Percentiles rank a stretch among this genome's conserved stretches.
These are phyloP conservation scores for Morone saxatilis DNA, from an alignment of 2,113 vertebrate species.

Conservation along the genomic window DNA sequence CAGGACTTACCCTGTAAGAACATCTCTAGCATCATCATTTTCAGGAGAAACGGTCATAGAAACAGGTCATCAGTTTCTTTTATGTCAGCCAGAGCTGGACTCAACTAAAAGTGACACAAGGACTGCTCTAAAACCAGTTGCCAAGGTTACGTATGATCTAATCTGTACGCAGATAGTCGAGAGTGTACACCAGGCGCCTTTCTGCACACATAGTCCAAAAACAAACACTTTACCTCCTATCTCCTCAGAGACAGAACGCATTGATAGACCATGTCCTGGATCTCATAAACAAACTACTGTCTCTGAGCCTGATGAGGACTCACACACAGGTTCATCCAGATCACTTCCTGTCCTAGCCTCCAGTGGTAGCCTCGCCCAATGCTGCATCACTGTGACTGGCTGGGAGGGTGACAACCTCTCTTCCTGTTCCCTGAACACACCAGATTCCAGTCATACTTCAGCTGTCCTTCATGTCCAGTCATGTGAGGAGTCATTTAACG, in stretches of 20 bases:
- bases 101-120: slow-evolving; percentile 32
- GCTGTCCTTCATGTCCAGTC: background rate
- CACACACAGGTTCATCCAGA: background rate
- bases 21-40: slow-evolving; percentile 40
- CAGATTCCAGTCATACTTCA: slow-evolving; percentile 15
- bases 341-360: background rate
- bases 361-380: slow-evolving; percentile 31
- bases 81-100: slow-evolving; percentile 11
- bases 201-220: slow-evolving; percentile 23
- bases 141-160: slow-evolving; percentile 70
- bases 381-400: slow-evolving; percentile 78
- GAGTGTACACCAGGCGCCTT: slow-evolving; percentile 56
- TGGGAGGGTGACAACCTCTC: slow-evolving; percentile 65
- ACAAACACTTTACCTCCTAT: slow-evolving; percentile 5
- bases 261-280: slow-evolving; percentile 5
- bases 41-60: slow-evolving; percentile 61
- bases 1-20: slow-evolving; percentile 19
- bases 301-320: slow-evolving; percentile 8
- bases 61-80: background rate
- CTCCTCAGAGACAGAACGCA: slow-evolving; percentile 6
- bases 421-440: slow-evolving; percentile 10
- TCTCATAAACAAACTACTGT: background rate
- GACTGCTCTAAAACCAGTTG: slow-evolving; percentile 30
- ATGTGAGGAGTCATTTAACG: background rate
- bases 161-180: slow-evolving; percentile 75